Evolutionary conservation across 2,113 vertebrate species (phyloP).

Genomic region (Euleptes europaea): DNA sequence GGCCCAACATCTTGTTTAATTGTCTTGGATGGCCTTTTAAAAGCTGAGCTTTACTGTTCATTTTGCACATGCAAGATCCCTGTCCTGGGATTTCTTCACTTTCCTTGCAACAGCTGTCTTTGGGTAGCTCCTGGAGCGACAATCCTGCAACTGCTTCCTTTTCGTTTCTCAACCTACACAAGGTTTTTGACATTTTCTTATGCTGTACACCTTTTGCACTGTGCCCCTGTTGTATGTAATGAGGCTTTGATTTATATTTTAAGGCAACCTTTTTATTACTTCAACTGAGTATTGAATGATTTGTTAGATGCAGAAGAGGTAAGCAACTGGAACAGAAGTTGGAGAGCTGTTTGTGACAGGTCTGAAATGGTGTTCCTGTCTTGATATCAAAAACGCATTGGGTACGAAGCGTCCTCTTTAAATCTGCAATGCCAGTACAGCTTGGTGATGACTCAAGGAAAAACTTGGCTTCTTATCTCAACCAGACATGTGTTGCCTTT

Average conservation of each 20-base stretch:
- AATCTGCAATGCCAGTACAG: neutral
- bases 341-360: neutral
- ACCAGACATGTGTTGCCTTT: neutral
- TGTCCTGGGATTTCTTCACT: neutral
- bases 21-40: constrained; percentile 3
- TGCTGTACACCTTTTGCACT: neutral
- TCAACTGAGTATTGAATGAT: neutral
- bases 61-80: neutral
- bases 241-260: neutral
- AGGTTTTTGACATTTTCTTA: neutral
- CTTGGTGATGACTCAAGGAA: constrained; percentile 12
- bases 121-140: neutral
- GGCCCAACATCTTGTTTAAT: neutral
- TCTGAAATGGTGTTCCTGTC: rapidly evolving
- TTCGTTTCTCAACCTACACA: neutral
- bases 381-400: neutral
- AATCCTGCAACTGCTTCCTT: constrained; percentile 1
- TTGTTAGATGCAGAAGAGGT: neutral
- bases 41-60: neutral
- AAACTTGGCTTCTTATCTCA: neutral
- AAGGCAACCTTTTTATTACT: neutral
- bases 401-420: neutral
- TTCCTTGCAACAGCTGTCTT: neutral
- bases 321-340: neutral
- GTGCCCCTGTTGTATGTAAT: neutral